Conservation (phyloP, 2,888 invertebrate species). For the Chrysotoxum bicinctum region DNA sequence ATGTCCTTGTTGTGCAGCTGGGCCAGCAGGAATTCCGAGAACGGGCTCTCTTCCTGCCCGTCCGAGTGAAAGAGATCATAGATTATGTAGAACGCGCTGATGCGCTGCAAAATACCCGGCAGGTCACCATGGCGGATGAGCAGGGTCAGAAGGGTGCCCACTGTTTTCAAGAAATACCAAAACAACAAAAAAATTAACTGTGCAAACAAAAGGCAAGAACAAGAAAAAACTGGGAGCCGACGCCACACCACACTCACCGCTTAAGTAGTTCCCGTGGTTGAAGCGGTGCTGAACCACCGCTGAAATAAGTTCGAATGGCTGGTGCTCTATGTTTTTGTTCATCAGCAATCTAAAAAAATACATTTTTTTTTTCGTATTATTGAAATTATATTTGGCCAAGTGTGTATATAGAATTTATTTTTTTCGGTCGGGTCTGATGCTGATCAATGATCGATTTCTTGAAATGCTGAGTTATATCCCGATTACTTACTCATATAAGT, state of each 20-base stretch:
- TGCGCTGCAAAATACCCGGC: constrained; percentile 85
- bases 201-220: constrained; percentile 6
- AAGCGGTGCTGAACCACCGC: constrained; percentile 90
- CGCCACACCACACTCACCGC: constrained; percentile 70
- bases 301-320: constrained; percentile 89
- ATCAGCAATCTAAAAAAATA: constrained; percentile 73
- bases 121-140: constrained; percentile 88
- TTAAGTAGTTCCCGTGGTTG: constrained; percentile 89
- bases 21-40: constrained; percentile 87
- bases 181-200: background rate
- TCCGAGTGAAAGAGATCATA: constrained; percentile 88
- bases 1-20: constrained; percentile 83
- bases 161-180: constrained; percentile 77
- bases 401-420: constrained; percentile 44
- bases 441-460: constrained; percentile 67
- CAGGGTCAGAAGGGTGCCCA: constrained; percentile 85
- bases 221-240: constrained; percentile 12
- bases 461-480: constrained; percentile 15
- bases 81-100: constrained; percentile 87
- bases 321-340: constrained; percentile 88
- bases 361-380: constrained; percentile 23
- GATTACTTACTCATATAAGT: constrained; percentile 74
- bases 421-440: constrained; percentile 24
- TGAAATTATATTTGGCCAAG: constrained; percentile 54
- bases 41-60: constrained; percentile 86